Percentiles rank a stretch among this genome's conserved stretches.
These are phyloP conservation scores for Hyposmocoma kahamanoa DNA, from an alignment of 1,140 invertebrate species.

Conservation along the genomic window DNA sequence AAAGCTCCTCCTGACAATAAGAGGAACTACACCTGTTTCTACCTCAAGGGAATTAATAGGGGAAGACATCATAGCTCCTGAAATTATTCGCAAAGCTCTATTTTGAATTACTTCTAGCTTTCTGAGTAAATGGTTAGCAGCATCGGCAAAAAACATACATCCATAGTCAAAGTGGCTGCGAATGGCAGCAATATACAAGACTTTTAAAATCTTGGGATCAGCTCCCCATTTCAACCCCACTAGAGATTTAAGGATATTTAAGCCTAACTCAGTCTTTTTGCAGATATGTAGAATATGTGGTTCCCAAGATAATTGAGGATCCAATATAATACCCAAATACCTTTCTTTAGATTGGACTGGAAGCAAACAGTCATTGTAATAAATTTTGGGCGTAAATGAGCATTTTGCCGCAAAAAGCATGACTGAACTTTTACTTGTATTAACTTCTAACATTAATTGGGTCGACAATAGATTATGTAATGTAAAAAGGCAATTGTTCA, in stretches of 20 bases:
- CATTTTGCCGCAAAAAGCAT: neutral
- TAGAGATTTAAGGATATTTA: no score
- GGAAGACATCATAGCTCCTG: conserved; percentile 7
- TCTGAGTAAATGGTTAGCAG: neutral
- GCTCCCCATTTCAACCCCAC: neutral
- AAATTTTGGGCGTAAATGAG: neutral
- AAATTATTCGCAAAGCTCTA: conserved; percentile 3
- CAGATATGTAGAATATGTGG: no score
- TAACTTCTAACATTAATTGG: conserved; percentile 6
- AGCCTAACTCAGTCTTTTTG: no score
- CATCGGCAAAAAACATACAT: neutral
- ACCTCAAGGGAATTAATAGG: conserved; percentile 9
- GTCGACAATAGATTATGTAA: neutral
- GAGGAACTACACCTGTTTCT: neutral
- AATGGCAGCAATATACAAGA: neutral
- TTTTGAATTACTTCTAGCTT: no score
- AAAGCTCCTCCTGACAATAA: conserved; percentile 1
- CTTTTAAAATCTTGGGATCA: neutral
- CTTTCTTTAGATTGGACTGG: neutral
- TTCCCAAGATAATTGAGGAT: neutral
- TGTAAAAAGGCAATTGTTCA: conserved; percentile 4
- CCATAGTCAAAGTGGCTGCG: conserved; percentile 5
- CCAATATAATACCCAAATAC: neutral
- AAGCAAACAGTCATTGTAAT: neutral
- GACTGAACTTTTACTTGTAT: conserved; percentile 4